Base-by-base conservation (phyloP, 2,797 vertebrate species). In the Sebastes cheni region DNA sequence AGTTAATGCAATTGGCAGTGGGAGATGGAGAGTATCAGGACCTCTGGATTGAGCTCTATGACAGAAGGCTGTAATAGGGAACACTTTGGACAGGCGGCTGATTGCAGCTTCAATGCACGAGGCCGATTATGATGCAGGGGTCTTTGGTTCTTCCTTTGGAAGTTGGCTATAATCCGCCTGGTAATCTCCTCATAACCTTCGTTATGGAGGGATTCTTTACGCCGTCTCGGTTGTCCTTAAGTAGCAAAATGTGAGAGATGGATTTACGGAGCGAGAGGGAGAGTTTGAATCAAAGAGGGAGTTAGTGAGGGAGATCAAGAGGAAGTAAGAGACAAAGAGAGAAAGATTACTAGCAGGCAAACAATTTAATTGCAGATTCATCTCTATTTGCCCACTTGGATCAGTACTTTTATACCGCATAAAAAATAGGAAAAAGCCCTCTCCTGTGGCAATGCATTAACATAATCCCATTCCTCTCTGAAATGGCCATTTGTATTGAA, bases 151-250 rank as follows among this genome's bases (percentile, higher is more conserved):
- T 77, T 86, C 75, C 50, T 74, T 74, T 76, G 36, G 79, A 89
- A 89, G 62, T 71, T 76, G 80, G 78, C 67, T 89, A 72, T 90
- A 89, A 92, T 88, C 77, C 67, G 18, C 61, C 78, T 75, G 75
- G 60, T 92, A 91, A 92, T 93, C 83, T 81, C 75, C 82, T 86
- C 72, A 81, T 62, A 88, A 86, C 75, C 39, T 81, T 85, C 32
- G 12, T 78, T 86, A 68, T 76, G 56, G 25, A 59, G 42, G 36
- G 60, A 72, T 73, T 88, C 80, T 73, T 62, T 30, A 20, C 7
- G 20, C 14, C n/a, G 55, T 77, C 54, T 92, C 55, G 77, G 29
- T 73, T 73, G 64, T 84, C 62, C 69, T 12, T 42, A 85, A 72
- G 55, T 62, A 72, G 74, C 60, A 54, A 72, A 85, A 77, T 88